Conservation (phyloP, 2,113 vertebrate species). For the Tragelaphus imberbis region DNA sequence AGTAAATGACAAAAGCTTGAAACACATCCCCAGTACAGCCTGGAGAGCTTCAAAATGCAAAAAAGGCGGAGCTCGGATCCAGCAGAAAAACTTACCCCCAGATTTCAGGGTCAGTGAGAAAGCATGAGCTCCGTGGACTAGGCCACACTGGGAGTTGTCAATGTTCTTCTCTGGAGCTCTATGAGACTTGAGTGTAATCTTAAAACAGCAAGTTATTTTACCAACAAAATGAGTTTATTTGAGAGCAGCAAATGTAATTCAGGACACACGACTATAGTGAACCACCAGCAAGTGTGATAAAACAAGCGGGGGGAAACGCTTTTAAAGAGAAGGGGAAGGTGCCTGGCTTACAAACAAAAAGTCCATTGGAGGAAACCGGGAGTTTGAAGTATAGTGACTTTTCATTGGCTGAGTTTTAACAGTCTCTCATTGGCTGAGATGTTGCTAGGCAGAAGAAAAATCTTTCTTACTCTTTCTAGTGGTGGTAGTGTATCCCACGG, state of each 20-base stretch:
- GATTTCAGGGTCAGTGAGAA: background rate
- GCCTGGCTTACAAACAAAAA: background rate
- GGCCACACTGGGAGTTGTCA: background rate
- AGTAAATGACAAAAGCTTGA: background rate
- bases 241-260: background rate
- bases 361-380: background rate
- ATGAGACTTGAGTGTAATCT: background rate
- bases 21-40: background rate
- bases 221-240: background rate
- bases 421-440: background rate
- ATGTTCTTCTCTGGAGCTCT: background rate
- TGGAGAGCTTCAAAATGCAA: background rate
- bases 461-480: background rate
- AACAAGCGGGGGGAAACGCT: accelerated
- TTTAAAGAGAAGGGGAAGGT: background rate
- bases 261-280: accelerated
- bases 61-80: background rate
- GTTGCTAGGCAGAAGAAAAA: background rate
- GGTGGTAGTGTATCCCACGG: no score
- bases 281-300: background rate
- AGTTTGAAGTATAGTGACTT: background rate
- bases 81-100: background rate
- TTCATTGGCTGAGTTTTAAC: background rate
- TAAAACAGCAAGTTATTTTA: background rate
- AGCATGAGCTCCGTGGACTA: background rate